Conservation (phyloP, 1,140 invertebrate genomes). For the Hypothenemus hampei region DNA sequence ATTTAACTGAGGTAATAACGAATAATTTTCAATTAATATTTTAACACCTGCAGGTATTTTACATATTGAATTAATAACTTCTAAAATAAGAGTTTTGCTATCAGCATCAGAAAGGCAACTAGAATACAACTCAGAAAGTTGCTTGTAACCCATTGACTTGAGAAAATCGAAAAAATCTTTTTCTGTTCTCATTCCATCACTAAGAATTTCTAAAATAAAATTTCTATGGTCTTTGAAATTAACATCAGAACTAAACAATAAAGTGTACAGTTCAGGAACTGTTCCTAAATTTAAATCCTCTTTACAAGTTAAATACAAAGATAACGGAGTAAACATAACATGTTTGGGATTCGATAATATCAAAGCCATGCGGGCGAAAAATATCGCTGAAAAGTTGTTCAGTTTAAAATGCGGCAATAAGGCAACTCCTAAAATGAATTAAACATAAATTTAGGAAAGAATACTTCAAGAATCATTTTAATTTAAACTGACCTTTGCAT, state of each 20-base stretch:
- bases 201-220: constrained; percentile 65
- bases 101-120: constrained; percentile 48
- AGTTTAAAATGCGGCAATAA: constrained; percentile 50
- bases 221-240: constrained; percentile 54
- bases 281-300: constrained; percentile 59
- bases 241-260: constrained; percentile 65
- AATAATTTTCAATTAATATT: constrained; percentile 55
- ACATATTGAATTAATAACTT: constrained; percentile 54
- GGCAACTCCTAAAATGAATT: constrained; percentile 27
- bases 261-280: constrained; percentile 72
- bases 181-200: constrained; percentile 55
- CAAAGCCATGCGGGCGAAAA: constrained; percentile 60
- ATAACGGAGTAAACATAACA: constrained; percentile 61
- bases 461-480: background rate
- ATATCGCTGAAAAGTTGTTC: constrained; percentile 63
- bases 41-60: constrained; percentile 55
- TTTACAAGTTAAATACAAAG: constrained; percentile 67
- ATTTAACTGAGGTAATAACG: constrained; percentile 53
- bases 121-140: constrained; percentile 52
- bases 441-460: background rate
- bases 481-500: constrained; percentile 32
- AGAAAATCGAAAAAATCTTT: constrained; percentile 50
- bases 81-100: constrained; percentile 58
- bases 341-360: constrained; percentile 62
- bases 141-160: constrained; percentile 50